These are phyloP conservation scores for Podocnemis expansa DNA, from an alignment of 2,113 vertebrate genomes.

Conservation along the genomic window DNA sequence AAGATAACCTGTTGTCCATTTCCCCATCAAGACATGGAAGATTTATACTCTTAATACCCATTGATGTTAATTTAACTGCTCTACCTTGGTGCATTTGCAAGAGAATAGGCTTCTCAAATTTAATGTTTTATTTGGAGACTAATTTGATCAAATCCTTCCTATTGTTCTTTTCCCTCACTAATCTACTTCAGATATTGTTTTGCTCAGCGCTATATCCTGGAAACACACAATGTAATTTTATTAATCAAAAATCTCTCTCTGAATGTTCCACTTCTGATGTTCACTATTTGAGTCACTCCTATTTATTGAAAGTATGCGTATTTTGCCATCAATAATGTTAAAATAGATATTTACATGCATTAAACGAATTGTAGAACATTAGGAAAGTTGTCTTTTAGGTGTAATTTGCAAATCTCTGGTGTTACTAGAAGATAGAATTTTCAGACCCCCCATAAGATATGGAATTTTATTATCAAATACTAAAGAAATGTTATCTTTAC, in stretches of 20 bases:
- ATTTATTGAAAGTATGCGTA: neutral
- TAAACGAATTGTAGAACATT: neutral
- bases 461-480: neutral
- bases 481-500: neutral
- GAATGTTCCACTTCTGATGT: accelerated
- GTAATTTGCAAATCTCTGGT: neutral
- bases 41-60: neutral
- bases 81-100: neutral
- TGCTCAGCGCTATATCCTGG: neutral
- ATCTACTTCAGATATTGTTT: neutral
- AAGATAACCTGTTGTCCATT: neutral
- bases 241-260: accelerated
- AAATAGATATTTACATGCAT: neutral
- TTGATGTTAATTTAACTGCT: neutral
- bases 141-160: neutral
- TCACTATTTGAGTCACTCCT: neutral
- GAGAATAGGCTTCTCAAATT: neutral
- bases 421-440: neutral
- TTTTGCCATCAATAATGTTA: neutral
- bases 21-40: neutral
- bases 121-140: neutral
- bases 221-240: neutral
- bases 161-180: neutral
- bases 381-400: neutral
- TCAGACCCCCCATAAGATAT: neutral